Evolutionary conservation across 2,888 invertebrate species (phyloP).

Genomic region (Teleiodes luculella): DNA sequence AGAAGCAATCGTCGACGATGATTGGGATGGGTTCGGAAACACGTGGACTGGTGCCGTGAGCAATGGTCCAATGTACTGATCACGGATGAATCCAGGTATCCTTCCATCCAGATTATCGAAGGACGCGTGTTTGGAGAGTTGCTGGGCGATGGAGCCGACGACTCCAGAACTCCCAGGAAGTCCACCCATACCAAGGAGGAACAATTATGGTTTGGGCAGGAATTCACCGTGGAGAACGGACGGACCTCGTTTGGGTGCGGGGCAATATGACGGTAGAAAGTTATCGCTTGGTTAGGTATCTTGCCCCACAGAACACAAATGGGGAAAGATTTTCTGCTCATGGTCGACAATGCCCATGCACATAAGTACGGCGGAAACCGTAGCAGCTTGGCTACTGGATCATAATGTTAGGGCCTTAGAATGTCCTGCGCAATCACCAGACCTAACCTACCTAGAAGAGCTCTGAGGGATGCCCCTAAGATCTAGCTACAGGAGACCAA

Average conservation of each 20-base stretch:
- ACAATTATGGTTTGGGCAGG: slow-evolving; percentile 20
- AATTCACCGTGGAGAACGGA: slow-evolving; percentile 20
- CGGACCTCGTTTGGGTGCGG: slow-evolving; percentile 19
- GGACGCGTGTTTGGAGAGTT: slow-evolving; percentile 16
- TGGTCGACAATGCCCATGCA: slow-evolving; percentile 7
- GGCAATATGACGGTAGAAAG: slow-evolving; percentile 16
- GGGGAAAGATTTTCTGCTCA: too few relatives aligned
- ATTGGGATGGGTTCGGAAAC: slow-evolving; percentile 8
- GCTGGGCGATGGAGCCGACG: slow-evolving; percentile 13
- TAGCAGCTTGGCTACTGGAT: background rate
- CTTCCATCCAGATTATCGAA: slow-evolving; percentile 16
- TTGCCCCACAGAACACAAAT: too few relatives aligned
- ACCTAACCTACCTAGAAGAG: slow-evolving; percentile 7
- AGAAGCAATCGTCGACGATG: slow-evolving; percentile 11
- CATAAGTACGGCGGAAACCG: background rate
- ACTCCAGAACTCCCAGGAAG: slow-evolving; percentile 12
- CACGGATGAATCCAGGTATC: slow-evolving; percentile 17
- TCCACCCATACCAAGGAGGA: slow-evolving; percentile 10
- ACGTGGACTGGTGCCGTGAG: too few relatives aligned
- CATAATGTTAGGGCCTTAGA: background rate
- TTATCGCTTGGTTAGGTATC: too few relatives aligned
- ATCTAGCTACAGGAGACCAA: background rate
- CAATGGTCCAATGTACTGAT: slow-evolving; percentile 15
- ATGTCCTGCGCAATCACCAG: slow-evolving; percentile 10
- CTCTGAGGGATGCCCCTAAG: background rate